phyloP scores from a whole-genome alignment of 2,888 invertebrate genomes.

The Synergus gifuensis region DNA sequence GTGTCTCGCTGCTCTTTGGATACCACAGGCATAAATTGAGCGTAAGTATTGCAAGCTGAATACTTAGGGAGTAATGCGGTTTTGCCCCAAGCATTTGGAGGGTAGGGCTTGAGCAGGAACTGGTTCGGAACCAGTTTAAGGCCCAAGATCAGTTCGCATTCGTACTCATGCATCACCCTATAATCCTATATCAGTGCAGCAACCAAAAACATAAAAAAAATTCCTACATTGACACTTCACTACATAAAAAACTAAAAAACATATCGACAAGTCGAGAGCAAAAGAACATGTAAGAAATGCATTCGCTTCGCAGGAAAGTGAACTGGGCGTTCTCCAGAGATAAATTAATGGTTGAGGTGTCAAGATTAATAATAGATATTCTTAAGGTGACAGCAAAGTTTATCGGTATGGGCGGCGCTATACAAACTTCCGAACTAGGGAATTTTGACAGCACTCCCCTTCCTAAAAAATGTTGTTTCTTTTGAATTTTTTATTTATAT shows the following conservation, averaged over 20 bases:
- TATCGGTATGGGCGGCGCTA: too few relatives aligned
- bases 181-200: constrained; percentile 2
- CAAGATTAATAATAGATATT: constrained; percentile 34
- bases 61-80: constrained; percentile 46
- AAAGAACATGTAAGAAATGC: constrained; percentile 7
- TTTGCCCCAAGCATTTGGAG: constrained; percentile 44
- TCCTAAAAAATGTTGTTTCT: too few relatives aligned
- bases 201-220: constrained; percentile 1
- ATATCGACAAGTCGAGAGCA: constrained; percentile 23
- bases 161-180: constrained; percentile 20
- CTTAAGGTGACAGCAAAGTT: not conserved
- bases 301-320: not conserved
- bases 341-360: constrained; percentile 36
- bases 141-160: constrained; percentile 50
- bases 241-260: not conserved
- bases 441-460: too few relatives aligned
- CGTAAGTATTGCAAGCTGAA: constrained; percentile 43
- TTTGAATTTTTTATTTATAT: too few relatives aligned
- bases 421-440: too few relatives aligned
- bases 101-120: constrained; percentile 52
- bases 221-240: constrained; percentile 20
- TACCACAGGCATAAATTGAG: constrained; percentile 42
- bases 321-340: constrained; percentile 29
- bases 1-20: constrained; percentile 37
- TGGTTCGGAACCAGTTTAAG: constrained; percentile 62